Conservation (phyloP, 2,797 vertebrate species). For the Halcyon smyrnensis region DNA sequence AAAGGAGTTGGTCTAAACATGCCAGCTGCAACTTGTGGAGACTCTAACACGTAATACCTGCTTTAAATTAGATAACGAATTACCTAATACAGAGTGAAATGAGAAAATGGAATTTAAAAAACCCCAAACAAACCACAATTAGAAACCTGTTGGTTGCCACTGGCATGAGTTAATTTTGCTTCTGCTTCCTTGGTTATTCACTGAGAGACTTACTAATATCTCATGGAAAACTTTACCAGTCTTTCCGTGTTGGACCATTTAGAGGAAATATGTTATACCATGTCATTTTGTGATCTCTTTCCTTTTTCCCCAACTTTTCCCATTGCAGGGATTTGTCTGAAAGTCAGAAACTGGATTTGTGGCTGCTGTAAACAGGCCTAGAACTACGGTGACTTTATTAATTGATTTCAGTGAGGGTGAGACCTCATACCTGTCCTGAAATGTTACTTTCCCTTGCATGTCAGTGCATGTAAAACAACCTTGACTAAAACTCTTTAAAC, state of each 20-base stretch:
- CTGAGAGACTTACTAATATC: not conserved
- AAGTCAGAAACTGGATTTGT: not conserved
- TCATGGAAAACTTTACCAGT: not conserved
- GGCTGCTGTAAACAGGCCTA: not conserved
- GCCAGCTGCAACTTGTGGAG: not conserved
- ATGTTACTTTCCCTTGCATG: not conserved
- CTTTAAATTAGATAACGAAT: constrained; percentile 24
- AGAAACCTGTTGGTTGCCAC: not conserved
- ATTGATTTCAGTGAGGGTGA: not conserved
- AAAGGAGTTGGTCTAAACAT: constrained; percentile 5
- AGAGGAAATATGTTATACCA: not conserved
- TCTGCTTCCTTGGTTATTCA: not conserved
- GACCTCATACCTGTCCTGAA: not conserved
- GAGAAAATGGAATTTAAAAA: constrained; percentile 11
- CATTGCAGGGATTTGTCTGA: not conserved
- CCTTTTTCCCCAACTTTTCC: not conserved
- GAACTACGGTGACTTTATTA: not conserved
- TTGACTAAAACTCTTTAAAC: not conserved
- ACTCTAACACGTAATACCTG: not conserved
- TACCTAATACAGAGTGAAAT: constrained; percentile 15
- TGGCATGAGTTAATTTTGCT: not conserved
- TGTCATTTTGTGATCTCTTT: not conserved
- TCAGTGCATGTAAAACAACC: not conserved
- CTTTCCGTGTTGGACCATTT: not conserved
- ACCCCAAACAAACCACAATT: not conserved